phyloP scores from a whole-genome alignment of 1,140 invertebrate genomes.

The Amphibalanus amphitrite region DNA sequence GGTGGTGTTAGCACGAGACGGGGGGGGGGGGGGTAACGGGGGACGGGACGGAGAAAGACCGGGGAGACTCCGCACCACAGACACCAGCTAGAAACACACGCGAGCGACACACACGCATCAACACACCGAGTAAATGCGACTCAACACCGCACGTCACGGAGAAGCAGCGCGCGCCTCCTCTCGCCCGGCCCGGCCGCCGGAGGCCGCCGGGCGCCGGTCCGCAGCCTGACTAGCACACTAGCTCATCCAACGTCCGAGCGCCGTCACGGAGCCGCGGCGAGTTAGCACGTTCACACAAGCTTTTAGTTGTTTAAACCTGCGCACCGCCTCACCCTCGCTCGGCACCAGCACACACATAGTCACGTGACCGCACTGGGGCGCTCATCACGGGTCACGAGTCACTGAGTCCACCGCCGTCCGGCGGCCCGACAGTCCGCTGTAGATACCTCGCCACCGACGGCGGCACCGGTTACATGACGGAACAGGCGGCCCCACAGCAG shows the following conservation, averaged over 20 bases:
- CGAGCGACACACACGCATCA: too few relatives aligned
- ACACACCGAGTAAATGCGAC: too few relatives aligned
- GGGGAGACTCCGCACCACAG: too few relatives aligned
- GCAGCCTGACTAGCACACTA: neutral
- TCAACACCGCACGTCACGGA: too few relatives aligned
- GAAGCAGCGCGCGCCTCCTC: too few relatives aligned
- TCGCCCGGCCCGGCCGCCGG: too few relatives aligned
- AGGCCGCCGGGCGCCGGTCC: too few relatives aligned
- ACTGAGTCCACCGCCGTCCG: neutral
- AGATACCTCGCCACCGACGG: neutral
- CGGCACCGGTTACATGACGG: slow-evolving; percentile 16
- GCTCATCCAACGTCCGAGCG: neutral
- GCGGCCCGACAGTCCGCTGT: neutral
- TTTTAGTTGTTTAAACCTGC: neutral
- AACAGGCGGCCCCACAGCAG: slow-evolving; percentile 19
- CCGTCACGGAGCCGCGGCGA: neutral
- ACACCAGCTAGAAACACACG: too few relatives aligned
- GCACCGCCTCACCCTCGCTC: neutral
- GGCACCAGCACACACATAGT: neutral
- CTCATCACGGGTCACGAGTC: neutral
- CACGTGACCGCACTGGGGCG: neutral
- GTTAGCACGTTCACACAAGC: neutral
- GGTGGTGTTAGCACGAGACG: too few relatives aligned
- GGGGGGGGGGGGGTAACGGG: too few relatives aligned
- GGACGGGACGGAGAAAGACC: too few relatives aligned